Base-by-base conservation (phyloP, 2,113 vertebrate genomes). In the Apteryx mantelli region DNA sequence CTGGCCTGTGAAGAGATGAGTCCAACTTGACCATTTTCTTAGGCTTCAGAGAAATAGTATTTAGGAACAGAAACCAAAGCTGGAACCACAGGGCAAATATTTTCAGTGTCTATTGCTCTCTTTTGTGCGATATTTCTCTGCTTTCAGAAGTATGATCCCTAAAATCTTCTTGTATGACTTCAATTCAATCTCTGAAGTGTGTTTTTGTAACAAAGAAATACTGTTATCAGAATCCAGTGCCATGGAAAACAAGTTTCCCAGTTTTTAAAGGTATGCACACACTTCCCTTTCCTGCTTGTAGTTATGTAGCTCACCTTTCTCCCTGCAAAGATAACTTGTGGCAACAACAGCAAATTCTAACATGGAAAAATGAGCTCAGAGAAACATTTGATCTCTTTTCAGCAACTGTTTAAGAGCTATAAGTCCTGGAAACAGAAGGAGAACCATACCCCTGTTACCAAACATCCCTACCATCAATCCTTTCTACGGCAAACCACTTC, bases 371-470 rank as follows among this genome's bases (percentile, higher is more conserved):
- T 80, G 9, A 88, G 95, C 85, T 96, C 0, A 0, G 68, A 94
- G 76, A 88, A 91, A 60, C 71, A 75, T 48, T 93, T 95, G 91
- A 90, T 95, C 76, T 90, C 64, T 86, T 94, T 75, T 88, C 89
- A 94, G 84, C 68, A 78, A 52, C 85, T 93, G 86, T 93, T 96
- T 95, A 96, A 90, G 88, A 97, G 93, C 82, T 96, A 38, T 24
- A 90, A 94, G 68, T 95, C 69, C 73, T 86, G 28, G 69, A 92
- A 96, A 97, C 86, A 91, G 36, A 32, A 38, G 36, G 63, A 92
- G 80, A 93, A 93, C 76, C 69, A 86, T 94, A 75, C 14, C 73
- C 52, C 30, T 61, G 92, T 82, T 92, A 91, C 88, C 86, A 92
- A 91, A 93, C 78, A 95, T 65, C 88, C 88, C 88, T 75, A 91